Evolutionary conservation across 2,888 invertebrate species (phyloP).

Genomic region (Autographa gamma): DNA sequence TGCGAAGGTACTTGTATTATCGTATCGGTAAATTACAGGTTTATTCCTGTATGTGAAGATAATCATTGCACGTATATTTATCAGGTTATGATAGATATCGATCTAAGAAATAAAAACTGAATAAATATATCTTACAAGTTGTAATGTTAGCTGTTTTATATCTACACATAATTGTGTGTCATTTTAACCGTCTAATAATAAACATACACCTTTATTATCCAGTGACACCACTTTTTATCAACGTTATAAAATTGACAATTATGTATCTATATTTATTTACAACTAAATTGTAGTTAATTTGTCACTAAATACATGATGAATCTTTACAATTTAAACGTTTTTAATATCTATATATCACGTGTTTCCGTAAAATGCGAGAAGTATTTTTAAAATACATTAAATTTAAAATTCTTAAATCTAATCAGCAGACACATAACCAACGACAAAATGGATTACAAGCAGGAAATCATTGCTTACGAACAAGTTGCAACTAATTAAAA

Average conservation of each 20-base stretch:
- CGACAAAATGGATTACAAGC: conserved; percentile 39
- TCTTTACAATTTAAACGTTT: too few species aligned
- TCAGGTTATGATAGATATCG: not conserved
- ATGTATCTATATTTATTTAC: too few species aligned
- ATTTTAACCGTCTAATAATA: not conserved
- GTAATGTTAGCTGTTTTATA: not conserved
- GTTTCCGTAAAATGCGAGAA: not conserved
- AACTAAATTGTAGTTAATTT: too few species aligned
- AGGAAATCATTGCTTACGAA: conserved; percentile 29
- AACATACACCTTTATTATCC: too few species aligned
- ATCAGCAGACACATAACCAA: conserved; percentile 16
- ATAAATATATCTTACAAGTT: not conserved
- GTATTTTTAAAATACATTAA: not conserved
- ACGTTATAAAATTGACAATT: too few species aligned
- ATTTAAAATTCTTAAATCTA: conserved; percentile 15
- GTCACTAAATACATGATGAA: too few species aligned
- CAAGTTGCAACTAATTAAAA: conserved; percentile 23
- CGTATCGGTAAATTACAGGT: not conserved
- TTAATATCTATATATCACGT: too few species aligned
- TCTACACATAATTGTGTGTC: not conserved
- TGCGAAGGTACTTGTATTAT: not conserved
- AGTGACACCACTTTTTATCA: too few species aligned
- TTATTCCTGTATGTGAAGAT: not conserved
- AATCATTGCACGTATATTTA: not conserved
- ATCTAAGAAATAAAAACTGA: not conserved